These are phyloP conservation scores for Villa cingulata DNA, from an alignment of 2,888 invertebrate species.

Conservation along the genomic window DNA sequence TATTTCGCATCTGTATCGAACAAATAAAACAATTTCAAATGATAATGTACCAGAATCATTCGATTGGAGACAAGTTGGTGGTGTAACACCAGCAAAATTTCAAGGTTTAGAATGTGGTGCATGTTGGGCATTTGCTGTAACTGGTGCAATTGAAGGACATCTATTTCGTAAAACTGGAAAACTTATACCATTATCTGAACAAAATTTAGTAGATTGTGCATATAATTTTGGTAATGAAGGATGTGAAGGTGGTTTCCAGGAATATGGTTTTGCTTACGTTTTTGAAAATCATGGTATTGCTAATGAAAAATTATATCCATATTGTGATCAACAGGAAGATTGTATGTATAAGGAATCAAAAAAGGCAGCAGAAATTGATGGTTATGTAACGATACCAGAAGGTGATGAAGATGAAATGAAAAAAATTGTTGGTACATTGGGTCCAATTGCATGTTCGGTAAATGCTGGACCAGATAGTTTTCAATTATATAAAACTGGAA, in stretches of 20 bases:
- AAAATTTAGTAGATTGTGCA: conserved; percentile 32
- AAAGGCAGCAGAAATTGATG: conserved; percentile 23
- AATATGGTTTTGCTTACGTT: conserved; percentile 28
- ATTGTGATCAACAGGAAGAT: conserved; percentile 22
- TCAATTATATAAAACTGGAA: conserved; percentile 27
- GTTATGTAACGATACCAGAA: conserved; percentile 23
- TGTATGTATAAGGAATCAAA: conserved; percentile 21
- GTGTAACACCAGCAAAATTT: conserved; percentile 30
- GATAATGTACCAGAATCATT: conserved; percentile 24
- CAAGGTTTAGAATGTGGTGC: conserved; percentile 30
- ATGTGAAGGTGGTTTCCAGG: conserved; percentile 32
- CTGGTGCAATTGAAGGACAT: conserved; percentile 34
- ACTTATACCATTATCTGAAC: conserved; percentile 28
- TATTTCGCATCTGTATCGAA: not conserved
- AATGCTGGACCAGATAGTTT: conserved; percentile 26
- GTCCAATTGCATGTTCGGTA: conserved; percentile 30
- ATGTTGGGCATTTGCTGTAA: conserved; percentile 33
- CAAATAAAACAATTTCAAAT: conserved; percentile 7
- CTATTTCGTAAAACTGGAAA: conserved; percentile 27
- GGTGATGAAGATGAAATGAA: conserved; percentile 30
- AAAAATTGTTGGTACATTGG: conserved; percentile 27
- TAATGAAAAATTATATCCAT: conserved; percentile 24
- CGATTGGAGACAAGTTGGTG: conserved; percentile 32
- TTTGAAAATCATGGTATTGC: conserved; percentile 25
- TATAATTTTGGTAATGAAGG: conserved; percentile 24